These are phyloP conservation scores for Frankliniella intonsa DNA, from an alignment of 2,888 invertebrate genomes.

Conservation along the genomic window DNA sequence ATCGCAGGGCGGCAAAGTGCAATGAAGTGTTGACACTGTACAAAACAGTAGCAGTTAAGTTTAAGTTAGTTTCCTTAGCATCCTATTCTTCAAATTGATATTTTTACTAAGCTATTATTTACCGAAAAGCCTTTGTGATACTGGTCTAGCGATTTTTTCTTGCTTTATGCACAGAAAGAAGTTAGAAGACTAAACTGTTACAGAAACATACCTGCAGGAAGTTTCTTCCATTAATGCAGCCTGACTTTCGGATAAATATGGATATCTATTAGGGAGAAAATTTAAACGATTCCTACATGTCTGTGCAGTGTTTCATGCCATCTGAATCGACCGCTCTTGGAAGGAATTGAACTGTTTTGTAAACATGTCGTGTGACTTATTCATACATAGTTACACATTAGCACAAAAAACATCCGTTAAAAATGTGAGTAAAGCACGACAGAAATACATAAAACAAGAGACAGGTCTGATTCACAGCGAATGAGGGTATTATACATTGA, in stretches of 20 bases:
- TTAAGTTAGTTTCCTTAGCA: neutral
- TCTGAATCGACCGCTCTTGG: neutral
- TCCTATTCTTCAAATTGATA: neutral
- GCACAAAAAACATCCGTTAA: neutral
- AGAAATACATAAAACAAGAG: neutral
- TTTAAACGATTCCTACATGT: neutral
- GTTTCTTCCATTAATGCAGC: constrained; percentile 10
- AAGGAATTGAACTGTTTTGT: neutral
- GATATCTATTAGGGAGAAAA: neutral
- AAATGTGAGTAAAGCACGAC: neutral
- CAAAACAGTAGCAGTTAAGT: neutral
- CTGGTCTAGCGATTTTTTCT: neutral
- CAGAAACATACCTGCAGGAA: constrained; percentile 14
- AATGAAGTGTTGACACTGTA: neutral
- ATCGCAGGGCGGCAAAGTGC: no score
- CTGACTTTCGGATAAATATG: neutral
- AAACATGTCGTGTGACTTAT: neutral
- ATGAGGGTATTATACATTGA: neutral
- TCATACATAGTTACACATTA: neutral
- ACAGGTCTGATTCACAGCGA: neutral
- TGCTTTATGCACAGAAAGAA: neutral
- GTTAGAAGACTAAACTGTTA: neutral
- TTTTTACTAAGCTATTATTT: neutral
- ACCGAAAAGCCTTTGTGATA: constrained; percentile 2
- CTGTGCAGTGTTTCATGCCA: constrained; percentile 13